These are phyloP conservation scores for Diabrotica balteata DNA, from an alignment of 2,888 invertebrate species.

Conservation along the genomic window DNA sequence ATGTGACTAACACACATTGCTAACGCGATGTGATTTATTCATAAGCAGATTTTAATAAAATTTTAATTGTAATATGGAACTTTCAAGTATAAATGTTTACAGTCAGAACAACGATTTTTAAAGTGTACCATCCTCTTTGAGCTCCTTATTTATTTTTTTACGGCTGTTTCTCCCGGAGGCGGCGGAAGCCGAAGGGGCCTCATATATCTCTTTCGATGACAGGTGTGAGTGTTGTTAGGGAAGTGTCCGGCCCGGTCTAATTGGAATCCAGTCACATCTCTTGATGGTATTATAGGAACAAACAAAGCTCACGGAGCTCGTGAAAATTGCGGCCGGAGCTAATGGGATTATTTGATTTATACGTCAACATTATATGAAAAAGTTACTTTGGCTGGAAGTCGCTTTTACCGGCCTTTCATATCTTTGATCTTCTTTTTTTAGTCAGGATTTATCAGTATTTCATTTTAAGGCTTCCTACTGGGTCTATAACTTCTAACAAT, in stretches of 20 bases:
- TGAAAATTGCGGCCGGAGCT: slow-evolving; percentile 29
- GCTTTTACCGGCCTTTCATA: slow-evolving; percentile 1
- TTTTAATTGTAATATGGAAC: too few relatives aligned
- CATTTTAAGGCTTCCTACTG: too few relatives aligned
- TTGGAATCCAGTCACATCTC: slow-evolving; percentile 39
- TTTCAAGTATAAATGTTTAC: too few relatives aligned
- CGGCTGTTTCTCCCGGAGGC: slow-evolving; percentile 8
- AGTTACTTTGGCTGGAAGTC: slow-evolving; percentile 3
- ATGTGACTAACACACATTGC: too few relatives aligned
- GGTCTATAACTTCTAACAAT: too few relatives aligned
- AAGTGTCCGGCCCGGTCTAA: slow-evolving; percentile 35
- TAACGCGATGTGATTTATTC: too few relatives aligned
- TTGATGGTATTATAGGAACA: slow-evolving; percentile 34
- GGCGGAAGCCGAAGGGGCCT: slow-evolving; percentile 18
- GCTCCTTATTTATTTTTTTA: slow-evolving; percentile 21
- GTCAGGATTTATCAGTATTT: background rate
- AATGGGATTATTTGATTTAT: slow-evolving; percentile 35
- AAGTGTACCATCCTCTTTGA: too few relatives aligned
- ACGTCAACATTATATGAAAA: slow-evolving; percentile 25
- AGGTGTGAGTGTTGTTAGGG: slow-evolving; percentile 35
- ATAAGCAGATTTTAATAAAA: too few relatives aligned
- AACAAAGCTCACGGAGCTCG: slow-evolving; percentile 29
- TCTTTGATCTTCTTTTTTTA: background rate
- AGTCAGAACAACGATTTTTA: background rate
- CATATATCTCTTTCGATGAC: slow-evolving; percentile 39